Percentiles rank a stretch among this genome's conserved stretches.
Conservation (phyloP, 1,140 invertebrate genomes). For the Hesperophylax magnus region DNA sequence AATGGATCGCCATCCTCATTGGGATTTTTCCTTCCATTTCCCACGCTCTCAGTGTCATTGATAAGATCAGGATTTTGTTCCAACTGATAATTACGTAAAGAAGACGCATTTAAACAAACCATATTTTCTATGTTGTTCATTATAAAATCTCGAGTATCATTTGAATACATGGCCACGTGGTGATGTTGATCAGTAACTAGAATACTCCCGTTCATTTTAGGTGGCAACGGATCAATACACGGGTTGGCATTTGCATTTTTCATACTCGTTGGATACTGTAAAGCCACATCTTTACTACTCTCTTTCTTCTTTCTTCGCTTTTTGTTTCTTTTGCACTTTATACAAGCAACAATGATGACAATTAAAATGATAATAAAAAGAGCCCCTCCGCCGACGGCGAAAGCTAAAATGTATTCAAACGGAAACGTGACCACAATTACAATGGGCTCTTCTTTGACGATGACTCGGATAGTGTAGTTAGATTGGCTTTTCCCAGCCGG, state of each 20-base stretch:
- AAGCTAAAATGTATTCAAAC: slow-evolving; percentile 77
- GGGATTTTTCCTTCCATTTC: slow-evolving; percentile 74
- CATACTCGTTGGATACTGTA: slow-evolving; percentile 67
- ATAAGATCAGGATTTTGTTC: slow-evolving; percentile 84
- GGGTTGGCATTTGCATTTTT: slow-evolving; percentile 64
- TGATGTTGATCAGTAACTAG: slow-evolving; percentile 68
- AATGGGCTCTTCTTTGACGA: slow-evolving; percentile 80
- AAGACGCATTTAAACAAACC: slow-evolving; percentile 51
- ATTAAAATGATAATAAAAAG: slow-evolving; percentile 75
- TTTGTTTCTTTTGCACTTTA: slow-evolving; percentile 74
- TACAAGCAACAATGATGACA: slow-evolving; percentile 73
- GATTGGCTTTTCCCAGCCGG: slow-evolving; percentile 81
- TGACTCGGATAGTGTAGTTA: slow-evolving; percentile 83
- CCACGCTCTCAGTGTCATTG: slow-evolving; percentile 80
- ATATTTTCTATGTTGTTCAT: slow-evolving; percentile 56
- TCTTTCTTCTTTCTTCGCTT: slow-evolving; percentile 72
- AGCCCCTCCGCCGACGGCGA: slow-evolving; percentile 73
- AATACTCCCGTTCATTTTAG: slow-evolving; percentile 67
- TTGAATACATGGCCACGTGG: slow-evolving; percentile 65
- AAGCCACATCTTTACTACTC: slow-evolving; percentile 67
- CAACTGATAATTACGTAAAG: slow-evolving; percentile 70
- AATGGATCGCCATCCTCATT: slow-evolving; percentile 64
- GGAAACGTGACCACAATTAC: slow-evolving; percentile 77
- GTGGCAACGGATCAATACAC: slow-evolving; percentile 50
- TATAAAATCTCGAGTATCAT: slow-evolving; percentile 50